phyloP scores from a whole-genome alignment of 2,113 vertebrate species.

The Rissa tridactyla region DNA sequence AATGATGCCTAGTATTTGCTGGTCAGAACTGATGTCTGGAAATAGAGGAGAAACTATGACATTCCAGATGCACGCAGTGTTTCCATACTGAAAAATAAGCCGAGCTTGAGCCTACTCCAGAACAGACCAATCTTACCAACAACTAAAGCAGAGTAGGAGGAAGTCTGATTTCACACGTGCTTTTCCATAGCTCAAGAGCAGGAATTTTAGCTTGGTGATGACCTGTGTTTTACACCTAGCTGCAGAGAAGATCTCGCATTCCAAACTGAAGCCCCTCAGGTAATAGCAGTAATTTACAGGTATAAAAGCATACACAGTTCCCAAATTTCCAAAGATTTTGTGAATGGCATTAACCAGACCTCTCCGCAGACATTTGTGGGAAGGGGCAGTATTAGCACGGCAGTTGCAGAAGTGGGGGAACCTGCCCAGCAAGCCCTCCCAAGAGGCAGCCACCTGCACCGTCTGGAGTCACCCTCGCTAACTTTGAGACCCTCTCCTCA shows the following conservation, averaged over 20 bases:
- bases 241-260: background rate
- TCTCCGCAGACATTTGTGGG: background rate
- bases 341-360: rapidly evolving
- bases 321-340: background rate
- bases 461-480: background rate
- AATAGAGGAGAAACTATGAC: background rate
- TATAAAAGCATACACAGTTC: background rate
- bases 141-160: background rate
- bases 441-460: background rate
- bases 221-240: background rate
- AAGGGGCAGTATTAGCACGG: rapidly evolving
- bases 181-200: background rate
- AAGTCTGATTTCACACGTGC: rapidly evolving
- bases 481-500: background rate
- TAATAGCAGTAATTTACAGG: background rate
- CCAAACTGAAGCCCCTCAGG: background rate
- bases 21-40: background rate
- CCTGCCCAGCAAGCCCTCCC: background rate
- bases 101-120: background rate
- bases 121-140: background rate
- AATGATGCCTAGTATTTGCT: background rate
- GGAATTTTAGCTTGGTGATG: background rate
- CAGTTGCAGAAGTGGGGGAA: background rate
- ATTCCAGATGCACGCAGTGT: background rate
- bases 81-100: background rate